Conservation (phyloP, 2,888 invertebrate species). For the Norana najaformis region DNA sequence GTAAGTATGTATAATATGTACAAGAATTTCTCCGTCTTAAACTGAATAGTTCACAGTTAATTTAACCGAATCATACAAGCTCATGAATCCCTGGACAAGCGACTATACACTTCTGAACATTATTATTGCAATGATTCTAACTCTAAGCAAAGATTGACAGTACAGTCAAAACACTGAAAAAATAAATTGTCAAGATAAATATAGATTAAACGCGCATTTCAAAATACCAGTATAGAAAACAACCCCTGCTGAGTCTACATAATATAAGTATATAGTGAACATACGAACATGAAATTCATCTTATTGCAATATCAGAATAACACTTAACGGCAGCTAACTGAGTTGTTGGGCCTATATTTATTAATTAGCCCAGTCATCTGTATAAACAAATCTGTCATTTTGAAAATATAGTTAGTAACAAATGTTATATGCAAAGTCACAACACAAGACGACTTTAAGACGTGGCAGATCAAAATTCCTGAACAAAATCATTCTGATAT, state of each 20-base stretch:
- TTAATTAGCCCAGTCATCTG: neutral
- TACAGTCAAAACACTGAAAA: neutral
- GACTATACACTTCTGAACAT: constrained; percentile 3
- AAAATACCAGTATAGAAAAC: neutral
- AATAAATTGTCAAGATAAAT: constrained; percentile 6
- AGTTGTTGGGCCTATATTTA: neutral
- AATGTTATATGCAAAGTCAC: neutral
- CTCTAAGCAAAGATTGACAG: neutral
- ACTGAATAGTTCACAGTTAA: neutral
- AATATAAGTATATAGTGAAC: neutral
- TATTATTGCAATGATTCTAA: neutral
- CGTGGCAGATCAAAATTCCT: constrained; percentile 3
- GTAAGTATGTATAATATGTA: neutral
- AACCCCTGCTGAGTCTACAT: neutral
- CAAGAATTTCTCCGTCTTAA: neutral
- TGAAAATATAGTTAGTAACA: neutral
- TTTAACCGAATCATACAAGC: neutral
- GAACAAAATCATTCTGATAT: constrained; percentile 3
- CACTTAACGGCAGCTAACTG: neutral
- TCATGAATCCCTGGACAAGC: neutral
- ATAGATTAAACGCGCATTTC: neutral
- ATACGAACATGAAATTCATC: neutral
- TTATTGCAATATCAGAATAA: constrained; percentile 5
- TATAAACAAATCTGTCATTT: neutral
- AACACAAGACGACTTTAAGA: neutral